A percentile compares a stretch with the other conserved stretches of the same genome.
These are phyloP conservation scores for Perdita meconis DNA, from an alignment of 2,888 invertebrate genomes.

Conservation along the genomic window DNA sequence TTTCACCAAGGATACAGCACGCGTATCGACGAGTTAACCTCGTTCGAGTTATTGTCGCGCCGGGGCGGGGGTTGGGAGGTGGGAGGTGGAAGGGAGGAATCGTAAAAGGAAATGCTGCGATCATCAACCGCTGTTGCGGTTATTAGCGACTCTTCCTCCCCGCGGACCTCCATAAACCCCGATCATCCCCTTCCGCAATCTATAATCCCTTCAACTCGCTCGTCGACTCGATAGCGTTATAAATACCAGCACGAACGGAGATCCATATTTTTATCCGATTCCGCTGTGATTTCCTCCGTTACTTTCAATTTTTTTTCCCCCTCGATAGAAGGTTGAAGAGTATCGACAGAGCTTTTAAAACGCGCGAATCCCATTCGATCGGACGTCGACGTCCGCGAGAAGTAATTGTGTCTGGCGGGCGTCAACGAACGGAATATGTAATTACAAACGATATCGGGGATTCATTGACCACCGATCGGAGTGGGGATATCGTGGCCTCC, in stretches of 20 bases:
- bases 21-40: slow-evolving; percentile 22
- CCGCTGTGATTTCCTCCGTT: neutral
- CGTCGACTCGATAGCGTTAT: slow-evolving; percentile 8
- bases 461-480: neutral
- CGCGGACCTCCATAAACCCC: slow-evolving; percentile 6
- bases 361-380: neutral
- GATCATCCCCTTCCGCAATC: too few relatives aligned
- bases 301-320: too few relatives aligned
- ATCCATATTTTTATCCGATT: slow-evolving; percentile 7
- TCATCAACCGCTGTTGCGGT: slow-evolving; percentile 15
- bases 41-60: slow-evolving; percentile 9
- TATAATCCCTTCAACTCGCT: too few relatives aligned
- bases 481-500: neutral
- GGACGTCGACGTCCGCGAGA: neutral
- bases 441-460: neutral
- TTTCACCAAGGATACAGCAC: slow-evolving; percentile 15
- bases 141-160: slow-evolving; percentile 19
- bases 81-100: neutral
- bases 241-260: neutral
- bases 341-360: slow-evolving; percentile 7
- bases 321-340: neutral
- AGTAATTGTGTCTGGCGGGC: neutral
- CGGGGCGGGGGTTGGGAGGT: too few relatives aligned
- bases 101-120: slow-evolving; percentile 15
- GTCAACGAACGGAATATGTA: slow-evolving; percentile 6